These are phyloP conservation scores for Okamejei kenojei DNA, from an alignment of 2,797 vertebrate genomes.

Conservation along the genomic window DNA sequence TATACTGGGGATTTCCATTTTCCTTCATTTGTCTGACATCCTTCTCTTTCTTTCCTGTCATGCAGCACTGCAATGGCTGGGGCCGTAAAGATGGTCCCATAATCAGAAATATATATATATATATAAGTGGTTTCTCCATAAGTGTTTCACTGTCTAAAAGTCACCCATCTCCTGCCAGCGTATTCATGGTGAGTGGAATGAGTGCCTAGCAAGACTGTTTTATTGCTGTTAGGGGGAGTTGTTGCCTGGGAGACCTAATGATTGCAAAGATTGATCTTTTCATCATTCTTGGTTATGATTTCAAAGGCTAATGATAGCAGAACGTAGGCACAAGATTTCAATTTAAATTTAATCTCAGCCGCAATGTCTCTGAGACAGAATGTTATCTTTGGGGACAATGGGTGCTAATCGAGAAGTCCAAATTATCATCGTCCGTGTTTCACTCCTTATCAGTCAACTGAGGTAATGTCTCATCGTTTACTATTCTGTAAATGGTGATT, in stretches of 20 bases:
- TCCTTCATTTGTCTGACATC: no score
- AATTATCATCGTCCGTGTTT: not conserved
- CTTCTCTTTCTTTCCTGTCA: no score
- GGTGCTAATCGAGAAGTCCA: not conserved
- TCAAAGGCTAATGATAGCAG: not conserved
- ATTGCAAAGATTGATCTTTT: not conserved
- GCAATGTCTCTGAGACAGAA: not conserved
- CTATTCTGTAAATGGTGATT: not conserved
- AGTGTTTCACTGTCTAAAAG: not conserved
- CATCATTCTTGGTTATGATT: not conserved
- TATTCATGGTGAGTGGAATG: not conserved
- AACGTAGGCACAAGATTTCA: not conserved
- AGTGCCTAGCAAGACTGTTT: not conserved
- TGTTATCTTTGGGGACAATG: constrained; percentile 18
- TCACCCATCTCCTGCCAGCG: not conserved
- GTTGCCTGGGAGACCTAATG: not conserved
- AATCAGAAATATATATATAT: not conserved
- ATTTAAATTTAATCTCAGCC: not conserved
- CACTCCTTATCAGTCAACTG: not conserved
- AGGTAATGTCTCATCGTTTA: not conserved
- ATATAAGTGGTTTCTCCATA: not conserved
- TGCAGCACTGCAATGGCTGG: not conserved
- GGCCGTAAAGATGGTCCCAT: not conserved
- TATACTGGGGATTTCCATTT: no score
- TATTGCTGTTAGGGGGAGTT: not conserved